A percentile compares a stretch with the other conserved stretches of the same genome.
phyloP scores from a whole-genome alignment of 2,888 invertebrate genomes.

The Dolichopus griseipennis region DNA sequence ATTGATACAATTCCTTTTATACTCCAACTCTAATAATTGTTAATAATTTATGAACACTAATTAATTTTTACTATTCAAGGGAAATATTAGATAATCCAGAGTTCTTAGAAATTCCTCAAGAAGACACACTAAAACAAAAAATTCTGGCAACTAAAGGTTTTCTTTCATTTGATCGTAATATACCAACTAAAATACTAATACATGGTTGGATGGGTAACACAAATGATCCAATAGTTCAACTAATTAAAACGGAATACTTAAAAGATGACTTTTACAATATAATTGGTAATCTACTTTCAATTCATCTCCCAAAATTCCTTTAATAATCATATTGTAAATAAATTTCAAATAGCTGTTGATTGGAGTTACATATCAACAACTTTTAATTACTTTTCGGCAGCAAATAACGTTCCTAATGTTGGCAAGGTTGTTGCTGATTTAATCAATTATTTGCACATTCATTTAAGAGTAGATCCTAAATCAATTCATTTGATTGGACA shows the following conservation, averaged over 20 bases:
- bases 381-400: conserved; percentile 38
- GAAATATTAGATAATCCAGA: background rate
- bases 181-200: conserved; percentile 41
- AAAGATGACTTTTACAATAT: conserved; percentile 35
- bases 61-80: too few relatives aligned
- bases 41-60: too few relatives aligned
- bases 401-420: conserved; percentile 37
- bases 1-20: too few relatives aligned
- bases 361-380: conserved; percentile 41
- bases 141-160: conserved; percentile 16
- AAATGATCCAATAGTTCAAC: conserved; percentile 38
- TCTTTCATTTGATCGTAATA: conserved; percentile 34
- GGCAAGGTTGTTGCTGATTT: conserved; percentile 39
- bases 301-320: background rate
- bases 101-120: conserved; percentile 16
- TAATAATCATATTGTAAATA: background rate
- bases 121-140: conserved; percentile 18
- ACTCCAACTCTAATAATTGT: too few relatives aligned
- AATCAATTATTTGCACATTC: conserved; percentile 37
- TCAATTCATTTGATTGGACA: conserved; percentile 44
- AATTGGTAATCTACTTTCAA: conserved; percentile 27
- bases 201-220: conserved; percentile 43
- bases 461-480: conserved; percentile 34
- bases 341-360: conserved; percentile 33
- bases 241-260: conserved; percentile 39